Evolutionary conservation across 2,888 invertebrate genomes (phyloP).

Genomic region (Drosophila anomelani): DNA sequence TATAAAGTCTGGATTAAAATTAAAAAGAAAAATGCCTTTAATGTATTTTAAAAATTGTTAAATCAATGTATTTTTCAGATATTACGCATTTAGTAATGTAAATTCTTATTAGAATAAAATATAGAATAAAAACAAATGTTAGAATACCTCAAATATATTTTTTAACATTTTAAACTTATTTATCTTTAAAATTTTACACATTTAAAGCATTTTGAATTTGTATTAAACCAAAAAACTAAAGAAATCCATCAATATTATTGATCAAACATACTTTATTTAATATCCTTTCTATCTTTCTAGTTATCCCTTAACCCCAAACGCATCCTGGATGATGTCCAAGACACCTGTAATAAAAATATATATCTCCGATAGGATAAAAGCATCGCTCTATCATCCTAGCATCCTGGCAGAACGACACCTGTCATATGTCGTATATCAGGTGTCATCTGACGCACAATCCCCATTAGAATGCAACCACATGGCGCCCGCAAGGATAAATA

Average conservation of each 20-base stretch:
- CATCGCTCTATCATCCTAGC: constrained; percentile 3
- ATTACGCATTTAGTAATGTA: background rate
- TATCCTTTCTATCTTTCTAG: background rate
- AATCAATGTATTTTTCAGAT: background rate
- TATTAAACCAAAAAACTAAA: no score
- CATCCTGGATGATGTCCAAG: constrained; percentile 2
- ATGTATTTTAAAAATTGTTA: background rate
- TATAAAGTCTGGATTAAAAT: no score
- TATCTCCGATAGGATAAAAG: constrained; percentile 12
- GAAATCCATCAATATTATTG: no score
- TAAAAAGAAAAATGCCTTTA: background rate
- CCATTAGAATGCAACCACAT: constrained; percentile 59
- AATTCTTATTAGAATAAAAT: background rate
- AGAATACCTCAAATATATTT: background rate
- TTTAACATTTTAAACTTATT: no score
- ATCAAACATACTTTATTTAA: background rate
- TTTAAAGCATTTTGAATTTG: no score
- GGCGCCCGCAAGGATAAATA: constrained; percentile 48
- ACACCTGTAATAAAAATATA: constrained; percentile 6
- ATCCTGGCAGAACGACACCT: constrained; percentile 26
- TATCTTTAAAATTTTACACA: background rate
- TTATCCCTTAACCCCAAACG: no score
- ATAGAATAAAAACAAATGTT: no score
- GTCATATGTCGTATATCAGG: constrained; percentile 41
- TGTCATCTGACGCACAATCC: constrained; percentile 44